Conservation (phyloP, 2,888 invertebrate genomes). For the Ditula angustiorana region DNA sequence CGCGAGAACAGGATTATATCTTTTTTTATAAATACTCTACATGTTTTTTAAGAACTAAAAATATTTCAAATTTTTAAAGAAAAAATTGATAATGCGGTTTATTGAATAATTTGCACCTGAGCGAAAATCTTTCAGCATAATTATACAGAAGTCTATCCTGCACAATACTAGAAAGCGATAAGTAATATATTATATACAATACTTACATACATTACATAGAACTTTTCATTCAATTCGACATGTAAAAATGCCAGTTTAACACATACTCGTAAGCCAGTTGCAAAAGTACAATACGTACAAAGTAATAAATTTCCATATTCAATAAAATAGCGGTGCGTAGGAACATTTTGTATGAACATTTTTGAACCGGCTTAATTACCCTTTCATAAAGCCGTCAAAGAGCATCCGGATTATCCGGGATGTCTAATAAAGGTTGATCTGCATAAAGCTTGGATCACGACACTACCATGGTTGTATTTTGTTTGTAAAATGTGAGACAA, state of each 20-base stretch:
- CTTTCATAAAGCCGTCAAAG: conserved; percentile 31
- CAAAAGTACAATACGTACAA: conserved; percentile 14
- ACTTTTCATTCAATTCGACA: conserved; percentile 23
- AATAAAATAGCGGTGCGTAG: conserved; percentile 15
- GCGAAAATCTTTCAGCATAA: conserved; percentile 3
- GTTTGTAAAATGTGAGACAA: background rate
- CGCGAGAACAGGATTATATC: too few relatives aligned
- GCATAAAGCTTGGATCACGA: conserved; percentile 20
- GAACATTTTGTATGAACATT: conserved; percentile 23
- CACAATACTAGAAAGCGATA: conserved; percentile 16
- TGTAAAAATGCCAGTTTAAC: conserved; percentile 16
- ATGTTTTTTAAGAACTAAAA: too few relatives aligned
- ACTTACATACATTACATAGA: too few relatives aligned
- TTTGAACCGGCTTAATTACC: conserved; percentile 27
- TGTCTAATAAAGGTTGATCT: conserved; percentile 31
- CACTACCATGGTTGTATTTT: conserved; percentile 3
- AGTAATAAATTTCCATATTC: conserved; percentile 28
- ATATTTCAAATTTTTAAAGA: conserved; percentile 4
- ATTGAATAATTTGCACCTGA: conserved; percentile 13
- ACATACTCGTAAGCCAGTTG: background rate
- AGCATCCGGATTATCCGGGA: conserved; percentile 33
- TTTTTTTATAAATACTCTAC: too few relatives aligned
- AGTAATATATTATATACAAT: too few relatives aligned
- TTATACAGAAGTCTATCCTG: too few relatives aligned
- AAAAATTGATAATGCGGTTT: background rate